phyloP scores from a whole-genome alignment of 2,888 invertebrate genomes.

The Lepidochitona cinerea region DNA sequence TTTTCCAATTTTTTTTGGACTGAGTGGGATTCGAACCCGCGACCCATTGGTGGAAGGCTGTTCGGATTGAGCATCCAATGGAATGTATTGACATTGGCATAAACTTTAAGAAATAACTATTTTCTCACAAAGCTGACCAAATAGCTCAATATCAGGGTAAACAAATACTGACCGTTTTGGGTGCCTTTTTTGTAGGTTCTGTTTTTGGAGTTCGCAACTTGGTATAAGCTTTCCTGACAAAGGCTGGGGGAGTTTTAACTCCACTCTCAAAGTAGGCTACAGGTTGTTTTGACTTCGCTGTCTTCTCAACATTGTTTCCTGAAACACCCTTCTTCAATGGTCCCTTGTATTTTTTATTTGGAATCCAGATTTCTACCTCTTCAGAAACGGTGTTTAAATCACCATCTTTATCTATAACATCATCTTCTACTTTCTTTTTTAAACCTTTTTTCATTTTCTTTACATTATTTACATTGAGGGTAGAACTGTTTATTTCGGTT shows the following conservation, averaged over 20 bases:
- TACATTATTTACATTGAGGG: background rate
- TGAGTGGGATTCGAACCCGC: too few species aligned
- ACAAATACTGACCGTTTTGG: slow-evolving; percentile 5
- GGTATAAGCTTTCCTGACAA: slow-evolving; percentile 38
- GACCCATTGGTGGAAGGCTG: too few species aligned
- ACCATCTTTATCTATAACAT: background rate
- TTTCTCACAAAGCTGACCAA: too few species aligned
- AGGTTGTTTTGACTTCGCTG: background rate
- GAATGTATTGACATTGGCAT: too few species aligned
- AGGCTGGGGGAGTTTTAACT: slow-evolving; percentile 41
- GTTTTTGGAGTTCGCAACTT: slow-evolving; percentile 15
- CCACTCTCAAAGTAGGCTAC: slow-evolving; percentile 45
- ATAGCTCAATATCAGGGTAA: too few species aligned
- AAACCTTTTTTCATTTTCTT: background rate
- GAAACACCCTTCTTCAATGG: background rate
- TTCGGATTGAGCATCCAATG: too few species aligned
- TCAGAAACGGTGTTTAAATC: slow-evolving; percentile 13
- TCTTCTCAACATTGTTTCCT: slow-evolving; percentile 5
- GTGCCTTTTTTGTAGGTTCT: slow-evolving; percentile 15
- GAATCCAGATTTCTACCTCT: slow-evolving; percentile 40
- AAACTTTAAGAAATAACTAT: too few species aligned
- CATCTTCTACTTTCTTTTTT: background rate
- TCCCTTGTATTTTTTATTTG: slow-evolving; percentile 44
- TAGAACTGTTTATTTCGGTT: background rate
- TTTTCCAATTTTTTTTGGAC: too few species aligned